phyloP scores from a whole-genome alignment of 1,140 invertebrate genomes.

The Nomia melanderi region DNA sequence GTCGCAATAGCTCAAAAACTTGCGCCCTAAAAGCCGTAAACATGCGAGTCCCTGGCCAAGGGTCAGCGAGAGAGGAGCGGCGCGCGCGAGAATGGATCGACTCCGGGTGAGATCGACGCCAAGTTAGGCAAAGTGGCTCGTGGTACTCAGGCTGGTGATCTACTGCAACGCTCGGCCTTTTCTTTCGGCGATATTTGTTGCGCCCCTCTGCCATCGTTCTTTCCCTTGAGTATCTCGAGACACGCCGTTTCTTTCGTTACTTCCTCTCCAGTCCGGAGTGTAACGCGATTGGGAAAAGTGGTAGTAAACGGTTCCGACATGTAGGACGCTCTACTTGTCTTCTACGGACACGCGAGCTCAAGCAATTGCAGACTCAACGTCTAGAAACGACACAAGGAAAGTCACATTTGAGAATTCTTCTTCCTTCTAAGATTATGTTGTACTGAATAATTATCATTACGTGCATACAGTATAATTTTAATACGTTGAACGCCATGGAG shows the following conservation, averaged over 20 bases:
- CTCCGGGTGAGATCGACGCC: constrained; percentile 9
- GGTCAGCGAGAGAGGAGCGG: background rate
- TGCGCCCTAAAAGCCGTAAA: constrained; percentile 1
- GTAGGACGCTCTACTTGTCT: no score
- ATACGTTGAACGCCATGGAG: no score
- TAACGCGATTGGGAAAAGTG: no score
- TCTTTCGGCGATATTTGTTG: constrained; percentile 7
- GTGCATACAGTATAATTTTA: no score
- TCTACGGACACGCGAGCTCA: no score
- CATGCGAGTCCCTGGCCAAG: constrained; percentile 11
- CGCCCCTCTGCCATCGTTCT: background rate
- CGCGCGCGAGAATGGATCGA: constrained; percentile 4
- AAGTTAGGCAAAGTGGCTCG: constrained; percentile 10
- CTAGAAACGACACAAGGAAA: no score
- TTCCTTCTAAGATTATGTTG: no score
- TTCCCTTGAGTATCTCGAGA: background rate
- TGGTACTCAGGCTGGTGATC: background rate
- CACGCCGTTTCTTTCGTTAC: background rate
- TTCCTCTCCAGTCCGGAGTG: no score
- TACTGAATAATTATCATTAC: no score
- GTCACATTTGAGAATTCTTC: no score
- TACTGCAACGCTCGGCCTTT: background rate
- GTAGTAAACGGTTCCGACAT: no score
- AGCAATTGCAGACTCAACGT: no score
- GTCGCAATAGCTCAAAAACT: constrained; percentile 16